phyloP scores from a whole-genome alignment of 2,113 vertebrate species.

The Scolopax mira region DNA sequence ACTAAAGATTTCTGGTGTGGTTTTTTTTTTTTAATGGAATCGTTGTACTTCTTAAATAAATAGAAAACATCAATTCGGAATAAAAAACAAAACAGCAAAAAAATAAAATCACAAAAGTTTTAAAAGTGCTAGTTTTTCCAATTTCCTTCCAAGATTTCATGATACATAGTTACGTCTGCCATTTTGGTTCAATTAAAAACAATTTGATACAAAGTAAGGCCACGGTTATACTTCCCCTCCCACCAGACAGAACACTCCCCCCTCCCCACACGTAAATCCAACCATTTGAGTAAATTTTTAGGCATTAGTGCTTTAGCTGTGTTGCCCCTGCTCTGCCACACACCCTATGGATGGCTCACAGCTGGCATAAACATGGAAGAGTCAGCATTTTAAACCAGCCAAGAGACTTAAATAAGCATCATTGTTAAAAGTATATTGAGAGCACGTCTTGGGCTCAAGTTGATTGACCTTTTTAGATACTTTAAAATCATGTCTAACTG shows the following conservation, averaged over 20 bases:
- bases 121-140: constrained; percentile 40
- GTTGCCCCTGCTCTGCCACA: background rate
- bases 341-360: background rate
- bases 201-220: background rate
- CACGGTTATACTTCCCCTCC: background rate
- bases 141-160: background rate
- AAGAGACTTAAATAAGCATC: background rate
- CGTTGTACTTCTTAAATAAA: constrained; percentile 53
- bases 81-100: background rate
- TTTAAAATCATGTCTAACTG: background rate
- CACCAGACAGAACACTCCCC: background rate
- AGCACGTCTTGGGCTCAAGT: background rate
- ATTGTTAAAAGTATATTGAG: background rate
- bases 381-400: background rate
- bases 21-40: constrained; percentile 23
- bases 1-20: background rate
- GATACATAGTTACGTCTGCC: background rate
- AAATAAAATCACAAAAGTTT: background rate
- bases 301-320: constrained; percentile 20
- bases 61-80: background rate
- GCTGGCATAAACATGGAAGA: background rate
- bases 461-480: background rate
- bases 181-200: background rate
- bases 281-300: background rate
- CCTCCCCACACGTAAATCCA: background rate